Conservation (phyloP, 1,140 invertebrate species). For the Drosophila simulans region DNA sequence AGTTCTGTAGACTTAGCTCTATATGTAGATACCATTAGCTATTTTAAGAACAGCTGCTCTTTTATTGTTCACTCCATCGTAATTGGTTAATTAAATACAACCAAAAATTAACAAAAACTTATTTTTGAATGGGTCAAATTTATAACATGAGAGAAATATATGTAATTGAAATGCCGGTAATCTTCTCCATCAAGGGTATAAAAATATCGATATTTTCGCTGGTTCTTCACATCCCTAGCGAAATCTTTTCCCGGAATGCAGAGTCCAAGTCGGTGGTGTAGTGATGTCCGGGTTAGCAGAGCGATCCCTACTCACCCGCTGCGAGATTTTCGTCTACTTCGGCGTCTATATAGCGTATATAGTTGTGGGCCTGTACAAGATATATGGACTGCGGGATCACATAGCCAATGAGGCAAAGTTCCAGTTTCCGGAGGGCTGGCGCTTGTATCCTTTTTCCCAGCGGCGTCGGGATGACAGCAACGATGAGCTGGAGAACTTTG, state of each 20-base stretch:
- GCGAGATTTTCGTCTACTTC: slow-evolving; percentile 69
- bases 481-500: slow-evolving; percentile 76
- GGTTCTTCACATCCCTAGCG: slow-evolving; percentile 3
- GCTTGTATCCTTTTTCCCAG: slow-evolving; percentile 23
- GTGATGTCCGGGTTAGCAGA: slow-evolving; percentile 22
- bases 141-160: neutral
- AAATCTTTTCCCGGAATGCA: slow-evolving; percentile 10
- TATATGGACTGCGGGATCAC: slow-evolving; percentile 58
- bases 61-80: slow-evolving; percentile 14
- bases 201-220: slow-evolving; percentile 13
- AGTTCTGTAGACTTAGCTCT: slow-evolving; percentile 14
- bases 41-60: neutral
- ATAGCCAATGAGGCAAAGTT: slow-evolving; percentile 49
- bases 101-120: neutral
- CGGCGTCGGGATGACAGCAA: slow-evolving; percentile 69
- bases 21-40: slow-evolving; percentile 21
- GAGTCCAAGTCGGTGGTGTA: neutral
- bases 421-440: slow-evolving; percentile 60
- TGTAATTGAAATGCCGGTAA: too few relatives aligned
- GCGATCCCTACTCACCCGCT: slow-evolving; percentile 50
- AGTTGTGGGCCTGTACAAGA: slow-evolving; percentile 66
- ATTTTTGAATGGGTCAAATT: neutral
- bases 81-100: slow-evolving; percentile 20
- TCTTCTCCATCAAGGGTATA: neutral
- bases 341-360: slow-evolving; percentile 67